Conservation (phyloP, 1,140 invertebrate species). For the Ceratoteleas bidentatus region DNA sequence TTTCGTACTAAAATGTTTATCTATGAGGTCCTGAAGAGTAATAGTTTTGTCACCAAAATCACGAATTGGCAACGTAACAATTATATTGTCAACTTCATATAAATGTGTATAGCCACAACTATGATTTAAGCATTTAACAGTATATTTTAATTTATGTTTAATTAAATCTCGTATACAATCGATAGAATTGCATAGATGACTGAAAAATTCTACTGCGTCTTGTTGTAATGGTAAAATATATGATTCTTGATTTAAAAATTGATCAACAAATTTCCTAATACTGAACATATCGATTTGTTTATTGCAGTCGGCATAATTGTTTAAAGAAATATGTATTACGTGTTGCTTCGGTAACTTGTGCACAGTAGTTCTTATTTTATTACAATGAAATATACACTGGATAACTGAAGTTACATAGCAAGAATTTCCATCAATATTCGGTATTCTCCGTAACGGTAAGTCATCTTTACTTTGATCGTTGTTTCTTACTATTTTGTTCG, state of each 20-base stretch:
- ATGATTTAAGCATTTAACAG: slow-evolving; percentile 12
- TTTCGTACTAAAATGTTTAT: slow-evolving; percentile 4
- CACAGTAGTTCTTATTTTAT: background rate
- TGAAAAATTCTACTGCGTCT: slow-evolving; percentile 19
- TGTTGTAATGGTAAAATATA: background rate
- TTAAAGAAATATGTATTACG: slow-evolving; percentile 5
- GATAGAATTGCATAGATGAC: slow-evolving; percentile 1
- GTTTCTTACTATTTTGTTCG: background rate
- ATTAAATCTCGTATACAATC: background rate
- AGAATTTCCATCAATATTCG: slow-evolving; percentile 15
- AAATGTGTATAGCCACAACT: background rate
- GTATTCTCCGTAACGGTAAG: slow-evolving; percentile 3
- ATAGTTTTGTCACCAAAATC: background rate
- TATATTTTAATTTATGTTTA: slow-evolving; percentile 20
- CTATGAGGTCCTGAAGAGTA: slow-evolving; percentile 12
- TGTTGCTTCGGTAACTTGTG: slow-evolving; percentile 11
- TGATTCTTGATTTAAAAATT: background rate
- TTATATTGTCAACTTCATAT: background rate
- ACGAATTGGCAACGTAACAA: background rate
- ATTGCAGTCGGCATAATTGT: slow-evolving; percentile 1
- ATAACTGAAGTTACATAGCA: slow-evolving; percentile 20
- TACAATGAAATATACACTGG: slow-evolving; percentile 23
- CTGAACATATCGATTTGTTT: slow-evolving; percentile 12
- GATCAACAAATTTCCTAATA: slow-evolving; percentile 14
- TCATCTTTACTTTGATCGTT: background rate